These are phyloP conservation scores for Agrochola circellaris DNA, from an alignment of 2,888 invertebrate species.

Conservation along the genomic window DNA sequence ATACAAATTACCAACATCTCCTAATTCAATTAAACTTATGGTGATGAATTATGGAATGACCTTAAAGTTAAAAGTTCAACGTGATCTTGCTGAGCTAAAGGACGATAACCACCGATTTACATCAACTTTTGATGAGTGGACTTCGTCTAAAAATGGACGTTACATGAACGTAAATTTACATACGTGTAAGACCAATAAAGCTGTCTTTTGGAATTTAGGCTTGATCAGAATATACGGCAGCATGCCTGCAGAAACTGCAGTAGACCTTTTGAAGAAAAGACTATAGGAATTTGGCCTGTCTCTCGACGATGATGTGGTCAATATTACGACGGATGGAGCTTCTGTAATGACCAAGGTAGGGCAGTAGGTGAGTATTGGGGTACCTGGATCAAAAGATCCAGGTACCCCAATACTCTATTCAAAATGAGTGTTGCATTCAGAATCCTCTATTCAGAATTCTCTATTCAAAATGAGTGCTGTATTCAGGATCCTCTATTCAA, in stretches of 20 bases:
- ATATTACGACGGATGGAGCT: constrained; percentile 69
- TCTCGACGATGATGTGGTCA: constrained; percentile 66
- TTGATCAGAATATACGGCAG: constrained; percentile 60
- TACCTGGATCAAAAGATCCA: no score
- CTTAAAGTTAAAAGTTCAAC: constrained; percentile 44
- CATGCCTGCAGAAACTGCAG: constrained; percentile 61
- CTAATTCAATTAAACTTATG: constrained; percentile 51
- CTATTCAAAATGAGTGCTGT: no score
- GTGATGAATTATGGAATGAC: constrained; percentile 59
- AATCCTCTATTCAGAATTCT: no score
- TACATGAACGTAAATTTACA: constrained; percentile 57
- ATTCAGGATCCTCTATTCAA: no score
- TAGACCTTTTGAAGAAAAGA: constrained; percentile 53
- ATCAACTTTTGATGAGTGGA: constrained; percentile 60
- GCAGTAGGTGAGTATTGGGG: no score
- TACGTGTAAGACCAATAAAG: constrained; percentile 19
- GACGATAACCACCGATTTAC: constrained; percentile 50
- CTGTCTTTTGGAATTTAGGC: constrained; percentile 56
- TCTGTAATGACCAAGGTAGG: constrained; percentile 69
- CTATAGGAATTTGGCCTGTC: constrained; percentile 55
- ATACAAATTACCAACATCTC: constrained; percentile 34
- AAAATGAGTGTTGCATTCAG: no score
- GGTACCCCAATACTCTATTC: no score
- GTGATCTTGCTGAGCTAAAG: constrained; percentile 21
- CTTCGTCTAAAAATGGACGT: constrained; percentile 52